Evolutionary conservation across 2,113 vertebrate species (phyloP), one percentile per base, ranked within the genome.

Genomic region (Pseudolaguvia tuberculata): DNA sequence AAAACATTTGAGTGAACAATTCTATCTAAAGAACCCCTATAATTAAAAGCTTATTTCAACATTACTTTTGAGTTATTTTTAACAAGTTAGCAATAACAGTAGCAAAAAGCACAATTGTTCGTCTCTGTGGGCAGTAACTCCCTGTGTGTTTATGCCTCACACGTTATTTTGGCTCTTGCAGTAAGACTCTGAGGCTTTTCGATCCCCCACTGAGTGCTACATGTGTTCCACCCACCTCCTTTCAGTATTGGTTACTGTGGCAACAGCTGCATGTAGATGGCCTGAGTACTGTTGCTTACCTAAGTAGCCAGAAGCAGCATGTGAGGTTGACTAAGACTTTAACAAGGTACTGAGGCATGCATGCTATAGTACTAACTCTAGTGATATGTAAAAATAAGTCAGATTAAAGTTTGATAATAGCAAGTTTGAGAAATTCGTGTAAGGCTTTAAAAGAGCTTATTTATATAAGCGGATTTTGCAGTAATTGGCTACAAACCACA

Each of bases 191-290:
- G 31, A 61, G 75, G 15, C 72, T 78, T 72, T 80, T 51, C 61
- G 62, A 45, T 48, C 21, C 29, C 50, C 71, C 48, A 76, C 73
- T 71, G 58, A 75, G 55, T 47, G 53, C 57, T 68, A 69, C 67
- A 73, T 80, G 78, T 77, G 72, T 82, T 82, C 79, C 42, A 73
- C 80, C 80, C 23, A 58, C 77, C 78, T 70, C 63, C 6, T 75
- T 83, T 81, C 73, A 81, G 58, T 81, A 83, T 71, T 48, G 67
- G 77, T 88, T 80, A 81, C 79, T 80, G 58, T 82, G 67, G 84
- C 83, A 86, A 85, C 81, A 73, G 78, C 82, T 82, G 76, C 87
- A 77, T 81, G 75, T 52, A 84, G 80, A 81, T 73, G 20, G 51
- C 5, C 57, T 45, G 68, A 78, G 59, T 76, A 47, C 69, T 48